These are phyloP conservation scores for Myotis brandtii DNA, from an alignment of 2,113 vertebrate genomes.

Conservation along the genomic window DNA sequence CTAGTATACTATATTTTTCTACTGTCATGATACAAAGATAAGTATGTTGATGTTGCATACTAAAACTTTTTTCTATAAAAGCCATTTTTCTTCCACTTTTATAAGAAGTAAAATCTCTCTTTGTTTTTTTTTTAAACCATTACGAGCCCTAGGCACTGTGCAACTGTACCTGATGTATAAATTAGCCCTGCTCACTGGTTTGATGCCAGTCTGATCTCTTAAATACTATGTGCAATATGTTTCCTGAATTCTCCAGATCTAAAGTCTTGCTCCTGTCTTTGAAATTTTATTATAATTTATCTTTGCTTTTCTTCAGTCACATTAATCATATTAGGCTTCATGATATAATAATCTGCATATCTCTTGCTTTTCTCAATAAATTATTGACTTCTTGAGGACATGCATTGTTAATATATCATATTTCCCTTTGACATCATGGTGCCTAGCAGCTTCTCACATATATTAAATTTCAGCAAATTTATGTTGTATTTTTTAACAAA, in stretches of 20 bases:
- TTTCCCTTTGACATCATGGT: background rate
- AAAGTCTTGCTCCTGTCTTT: background rate
- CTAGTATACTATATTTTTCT: background rate
- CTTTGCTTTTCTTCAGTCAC: background rate
- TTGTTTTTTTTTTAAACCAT: background rate
- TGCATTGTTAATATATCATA: background rate
- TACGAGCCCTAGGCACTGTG: background rate
- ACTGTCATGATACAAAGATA: background rate
- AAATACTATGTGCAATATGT: background rate
- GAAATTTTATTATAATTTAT: background rate
- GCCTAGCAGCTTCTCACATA: background rate
- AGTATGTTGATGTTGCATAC: background rate
- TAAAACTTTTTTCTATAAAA: background rate
- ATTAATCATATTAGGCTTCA: background rate
- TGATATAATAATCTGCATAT: background rate
- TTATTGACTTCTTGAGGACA: background rate
- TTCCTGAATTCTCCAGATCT: background rate
- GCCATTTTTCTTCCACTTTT: background rate
- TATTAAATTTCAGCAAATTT: background rate
- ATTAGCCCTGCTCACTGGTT: accelerated
- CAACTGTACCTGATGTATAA: accelerated
- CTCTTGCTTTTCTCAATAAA: background rate
- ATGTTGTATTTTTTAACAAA: background rate
- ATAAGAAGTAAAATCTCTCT: background rate
- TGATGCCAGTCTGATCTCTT: background rate